Conservation (phyloP, 2,797 vertebrate genomes). For the Kryptolebias ocellatus region DNA sequence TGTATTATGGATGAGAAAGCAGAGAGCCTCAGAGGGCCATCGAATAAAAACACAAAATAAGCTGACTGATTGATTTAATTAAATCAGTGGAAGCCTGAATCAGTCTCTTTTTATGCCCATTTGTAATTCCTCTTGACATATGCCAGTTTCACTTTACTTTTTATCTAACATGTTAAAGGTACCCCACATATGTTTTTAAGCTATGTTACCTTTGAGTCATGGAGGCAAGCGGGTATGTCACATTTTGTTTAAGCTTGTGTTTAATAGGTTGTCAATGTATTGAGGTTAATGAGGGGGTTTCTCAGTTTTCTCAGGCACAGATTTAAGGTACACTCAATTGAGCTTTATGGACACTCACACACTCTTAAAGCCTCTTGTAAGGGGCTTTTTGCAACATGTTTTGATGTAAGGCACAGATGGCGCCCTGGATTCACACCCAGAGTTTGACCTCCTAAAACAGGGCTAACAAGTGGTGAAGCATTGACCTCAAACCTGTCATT, state of each 20-base stretch:
- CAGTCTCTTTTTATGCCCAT: background rate
- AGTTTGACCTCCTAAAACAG: slow-evolving; percentile 35
- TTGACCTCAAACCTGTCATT: slow-evolving; percentile 38
- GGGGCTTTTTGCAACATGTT: slow-evolving; percentile 45
- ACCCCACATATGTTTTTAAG: background rate
- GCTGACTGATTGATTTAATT: slow-evolving; percentile 6
- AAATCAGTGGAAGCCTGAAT: slow-evolving; percentile 9
- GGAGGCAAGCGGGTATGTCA: slow-evolving; percentile 5
- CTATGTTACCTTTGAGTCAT: slow-evolving; percentile 8
- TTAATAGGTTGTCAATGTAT: slow-evolving; percentile 2
- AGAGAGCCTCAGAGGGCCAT: slow-evolving; percentile 6
- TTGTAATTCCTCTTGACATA: background rate
- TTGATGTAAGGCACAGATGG: slow-evolving; percentile 68
- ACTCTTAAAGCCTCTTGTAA: slow-evolving; percentile 44
- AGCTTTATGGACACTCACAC: slow-evolving; percentile 48
- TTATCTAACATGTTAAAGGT: background rate
- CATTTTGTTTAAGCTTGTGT: slow-evolving; percentile 16
- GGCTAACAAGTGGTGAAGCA: slow-evolving; percentile 36
- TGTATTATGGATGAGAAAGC: slow-evolving; percentile 15
- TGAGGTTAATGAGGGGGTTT: slow-evolving; percentile 17
- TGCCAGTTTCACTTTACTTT: slow-evolving; percentile 4
- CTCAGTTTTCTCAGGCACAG: slow-evolving; percentile 31
- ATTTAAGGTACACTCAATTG: slow-evolving; percentile 56
- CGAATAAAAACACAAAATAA: slow-evolving; percentile 24
- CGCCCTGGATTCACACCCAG: slow-evolving; percentile 36